Base-by-base conservation (phyloP, 2,888 invertebrate species). In the Gastrophysa polygoni region DNA sequence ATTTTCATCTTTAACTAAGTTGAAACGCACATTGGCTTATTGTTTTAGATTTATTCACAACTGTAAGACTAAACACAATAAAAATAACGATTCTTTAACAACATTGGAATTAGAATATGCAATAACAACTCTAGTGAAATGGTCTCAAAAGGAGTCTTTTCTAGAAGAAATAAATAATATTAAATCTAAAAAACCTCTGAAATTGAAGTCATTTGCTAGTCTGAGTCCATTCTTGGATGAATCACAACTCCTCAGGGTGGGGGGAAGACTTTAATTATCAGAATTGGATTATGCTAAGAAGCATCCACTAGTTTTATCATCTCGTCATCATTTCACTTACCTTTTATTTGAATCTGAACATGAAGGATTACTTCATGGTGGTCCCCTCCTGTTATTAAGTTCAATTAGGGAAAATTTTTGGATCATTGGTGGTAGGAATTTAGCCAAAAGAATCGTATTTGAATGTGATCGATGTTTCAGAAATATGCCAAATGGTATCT, bases 341-440 rank as follows among this genome's bases (percentile, higher is more conserved):
- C 18, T 61, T n/a, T 18, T 61, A 28, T 18, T 61, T 4, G 18
- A 14, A 14, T 14, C 24, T 24, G 44, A 57, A 28, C 57, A 61
- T 21, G 20, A 46, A 24, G 21, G 14, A 29, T 32, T 57, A 8
- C 16, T 57, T 8, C 61, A 61, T 57, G 57, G 21, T 17, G 61
- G 61, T n/a, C 43, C 24, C 18, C 55, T 54, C 1, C 28, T 50
- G 32, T 48, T 62, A 20, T 21, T 63, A 8, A 18, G 43, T 18
- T 63, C 55, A 3, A 43, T 63, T 14, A 38, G 59, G 8, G 59
- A 63, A 51, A 55, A 32, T 34, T 59, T 18, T 34, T 62, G 62
- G 62, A 46, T 21, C 10, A 52, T 62, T 34, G 34, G 51, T 10
- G 57, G 54, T n/a, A 44, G 43, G 10, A 62, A 58, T 47, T n/a